Evolutionary conservation across 2,797 vertebrate species (phyloP), one percentile per base, ranked within the genome.

Genomic region (Oceanodroma leucorhoa): DNA sequence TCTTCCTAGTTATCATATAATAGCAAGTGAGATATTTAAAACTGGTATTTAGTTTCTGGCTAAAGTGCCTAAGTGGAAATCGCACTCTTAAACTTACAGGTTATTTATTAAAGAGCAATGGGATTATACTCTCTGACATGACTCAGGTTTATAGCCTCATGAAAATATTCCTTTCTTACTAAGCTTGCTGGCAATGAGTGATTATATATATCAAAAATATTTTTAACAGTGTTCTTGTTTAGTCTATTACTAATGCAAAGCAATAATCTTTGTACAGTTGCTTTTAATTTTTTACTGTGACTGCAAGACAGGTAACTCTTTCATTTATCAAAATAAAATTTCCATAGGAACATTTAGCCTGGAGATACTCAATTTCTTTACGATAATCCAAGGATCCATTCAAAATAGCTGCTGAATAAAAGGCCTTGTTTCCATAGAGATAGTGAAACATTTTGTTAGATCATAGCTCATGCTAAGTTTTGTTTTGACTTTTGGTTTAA

Each of bases 261-360:
- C 89, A 94, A 55, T 94, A 93, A 97, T 90, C 97, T 97, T 97
- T 80, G 77, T 95, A 95, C 88, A 82, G 90, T 87, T 95, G 94
- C 91, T 97, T 97, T 97, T 96, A 29, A 91, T 97, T 96, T 98
- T 97, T 97, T 94, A 97, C 92, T 84, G 92, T 41, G 84, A 90
- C 93, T 95, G 96, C 95, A 97, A 96, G 66, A 96, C 81, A 95
- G 96, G 96, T 97, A 98, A 97, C 94, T 93, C 87, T 96, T 97
- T 96, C 95, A 96, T 97, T 98, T 98, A 98, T 97, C 97, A 97
- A 97, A 98, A 97, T 93, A 96, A 87, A 76, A 98, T 97, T 98
- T 97, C 97, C 97, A 97, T 96, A 98, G 97, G 96, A 98, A 98
- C 96, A 93, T 94, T 96, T 92, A 97, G 95, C 97, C 96, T 83